Evolutionary conservation across 2,113 vertebrate genomes (phyloP).

Genomic region (Apus apus): DNA sequence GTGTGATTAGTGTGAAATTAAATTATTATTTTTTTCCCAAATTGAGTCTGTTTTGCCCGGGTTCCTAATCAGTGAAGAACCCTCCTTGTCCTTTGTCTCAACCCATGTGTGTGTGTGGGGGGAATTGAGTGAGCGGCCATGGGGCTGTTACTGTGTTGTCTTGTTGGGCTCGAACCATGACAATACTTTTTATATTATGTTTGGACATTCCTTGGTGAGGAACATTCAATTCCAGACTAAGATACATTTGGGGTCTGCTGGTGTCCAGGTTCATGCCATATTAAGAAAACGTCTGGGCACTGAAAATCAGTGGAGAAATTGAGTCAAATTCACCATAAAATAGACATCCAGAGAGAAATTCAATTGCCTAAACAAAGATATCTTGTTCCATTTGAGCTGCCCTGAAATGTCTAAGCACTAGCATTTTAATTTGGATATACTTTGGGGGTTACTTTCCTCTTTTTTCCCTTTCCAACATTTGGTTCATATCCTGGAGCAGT

Average conservation of each 20-base stretch:
- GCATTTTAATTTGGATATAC: not conserved
- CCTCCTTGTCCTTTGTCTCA: too few species aligned
- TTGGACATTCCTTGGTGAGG: not conserved
- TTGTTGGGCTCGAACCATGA: too few species aligned
- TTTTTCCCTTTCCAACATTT: not conserved
- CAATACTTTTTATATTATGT: not conserved
- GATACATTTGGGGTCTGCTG: not conserved
- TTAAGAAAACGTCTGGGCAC: not conserved
- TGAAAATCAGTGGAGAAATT: not conserved
- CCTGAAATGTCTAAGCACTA: not conserved
- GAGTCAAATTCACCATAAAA: not conserved
- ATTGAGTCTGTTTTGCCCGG: too few species aligned
- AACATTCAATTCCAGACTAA: not conserved
- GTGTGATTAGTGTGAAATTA: too few species aligned
- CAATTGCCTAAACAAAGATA: not conserved
- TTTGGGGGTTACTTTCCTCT: not conserved
- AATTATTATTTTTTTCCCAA: too few species aligned
- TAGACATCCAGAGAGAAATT: not conserved
- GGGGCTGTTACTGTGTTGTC: too few species aligned
- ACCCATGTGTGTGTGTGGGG: too few species aligned
- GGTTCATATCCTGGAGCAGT: not conserved
- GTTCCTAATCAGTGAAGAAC: too few species aligned
- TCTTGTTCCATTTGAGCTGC: not conserved
- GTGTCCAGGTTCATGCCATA: not conserved
- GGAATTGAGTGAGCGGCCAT: too few species aligned